Evolutionary conservation across 2,797 vertebrate species (phyloP), one percentile per base, ranked within the genome.

Genomic region (Cyprinella venusta): DNA sequence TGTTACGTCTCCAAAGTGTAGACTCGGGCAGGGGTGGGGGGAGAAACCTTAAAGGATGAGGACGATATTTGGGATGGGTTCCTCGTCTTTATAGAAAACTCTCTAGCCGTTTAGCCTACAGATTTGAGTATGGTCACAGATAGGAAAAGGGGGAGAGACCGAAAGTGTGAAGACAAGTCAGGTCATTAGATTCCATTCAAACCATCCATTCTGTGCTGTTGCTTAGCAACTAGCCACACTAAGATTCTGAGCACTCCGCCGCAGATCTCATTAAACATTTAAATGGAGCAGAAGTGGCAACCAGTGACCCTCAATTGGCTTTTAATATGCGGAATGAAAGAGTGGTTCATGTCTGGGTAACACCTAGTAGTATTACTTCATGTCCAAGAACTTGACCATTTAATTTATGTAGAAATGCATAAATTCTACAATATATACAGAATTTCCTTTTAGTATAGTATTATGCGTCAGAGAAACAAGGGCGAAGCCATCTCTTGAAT

Each of bases 221-320:
- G 84, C 84, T 76, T 74, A 82, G 84, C 84, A 86, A 86, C 80
- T 74, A 79, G 50, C 70, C 69, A 79, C 76, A 82, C 63, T 69
- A 83, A 86, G 81, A 83, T 79, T 79, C 85, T 24, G 64, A 79
- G 33, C 78, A 68, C 83, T 80, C 54, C 16, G 5, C 52, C 26
- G 19, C 30, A 59, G 63, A 80, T 78, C 70, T 76, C 63, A 82
- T 83, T 80, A 83, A 83, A 69, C 76, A 83, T 83, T 83, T 74
- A 82, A 86, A 79, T 69, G 80, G 76, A 40, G 68, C 48, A 82
- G 69, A 79, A 83, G 69, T 82, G 80, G 68, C 80, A 64, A 72
- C 42, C 13, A 56, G 26, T 82, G 72, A 69, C 69, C 59, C 75
- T 76, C 75, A 67, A 59, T 78, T 54, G 13, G 81, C 30, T 56